phyloP scores from a whole-genome alignment of 2,113 vertebrate genomes.

The Pyrgilauda ruficollis region DNA sequence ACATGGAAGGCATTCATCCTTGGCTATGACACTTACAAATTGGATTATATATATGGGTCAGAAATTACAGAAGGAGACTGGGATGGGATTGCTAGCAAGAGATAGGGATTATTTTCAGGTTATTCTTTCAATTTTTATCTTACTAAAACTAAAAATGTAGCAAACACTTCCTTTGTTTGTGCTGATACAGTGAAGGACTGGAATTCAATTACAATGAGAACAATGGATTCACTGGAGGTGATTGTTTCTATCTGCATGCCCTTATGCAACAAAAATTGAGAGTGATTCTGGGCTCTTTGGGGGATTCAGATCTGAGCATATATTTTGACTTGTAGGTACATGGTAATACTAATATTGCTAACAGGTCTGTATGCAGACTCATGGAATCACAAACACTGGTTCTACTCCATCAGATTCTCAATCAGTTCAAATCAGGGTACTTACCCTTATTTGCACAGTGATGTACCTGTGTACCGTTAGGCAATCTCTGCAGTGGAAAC shows the following conservation, averaged over 20 bases:
- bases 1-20: not conserved
- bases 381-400: not conserved
- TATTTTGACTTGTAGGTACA: not conserved
- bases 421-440: not conserved
- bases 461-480: not conserved
- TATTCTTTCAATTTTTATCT: not conserved
- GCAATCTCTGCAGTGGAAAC: not conserved
- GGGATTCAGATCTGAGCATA: not conserved
- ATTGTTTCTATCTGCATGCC: not conserved
- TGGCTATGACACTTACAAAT: not conserved
- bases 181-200: constrained; percentile 70
- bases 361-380: not conserved
- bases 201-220: constrained; percentile 70
- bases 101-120: not conserved
- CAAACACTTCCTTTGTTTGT: not conserved
- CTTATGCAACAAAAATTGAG: not conserved
- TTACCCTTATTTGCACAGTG: not conserved
- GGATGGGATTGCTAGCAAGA: not conserved
- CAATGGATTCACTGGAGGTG: constrained; percentile 74
- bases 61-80: not conserved
- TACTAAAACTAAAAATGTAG: not conserved
- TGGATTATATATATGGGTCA: not conserved
- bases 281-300: not conserved
- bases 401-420: not conserved
- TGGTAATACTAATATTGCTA: not conserved